Evolutionary conservation across 2,888 invertebrate genomes (phyloP), one percentile per base, ranked within the genome.

Genomic region (Mimumesa dahlbomi): DNA sequence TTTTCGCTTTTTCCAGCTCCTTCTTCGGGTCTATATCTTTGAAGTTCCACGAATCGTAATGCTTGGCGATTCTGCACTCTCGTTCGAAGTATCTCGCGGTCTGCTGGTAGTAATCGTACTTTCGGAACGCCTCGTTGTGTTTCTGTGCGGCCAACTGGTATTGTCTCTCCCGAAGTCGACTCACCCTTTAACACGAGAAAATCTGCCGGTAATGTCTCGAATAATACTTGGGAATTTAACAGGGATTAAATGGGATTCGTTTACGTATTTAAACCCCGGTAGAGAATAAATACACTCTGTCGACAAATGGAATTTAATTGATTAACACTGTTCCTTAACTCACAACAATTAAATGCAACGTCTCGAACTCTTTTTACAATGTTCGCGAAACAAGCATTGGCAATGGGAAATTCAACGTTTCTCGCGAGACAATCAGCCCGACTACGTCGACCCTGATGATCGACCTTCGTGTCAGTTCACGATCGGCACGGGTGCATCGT

Each of bases 71-170:
- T 54, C 62, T 81, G 45, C 77, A 77, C 61, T 87, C 84, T 2
- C 85, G 83, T 50, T 87, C 85, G 54, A 87, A 88, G 72, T 88
- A 89, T 48, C 62, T 80, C 1, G 88, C 87, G 4, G 84, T 84
- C 59, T 82, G 79, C 31, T 75, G 77, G 63, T 87, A 84, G 54
- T 82, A 80, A 53, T 85, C 81, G 45, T 81, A 73, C 75, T 81
- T 85, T n/a, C 75, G 67, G 22, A 62, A 67, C 2, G 79, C 82
- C 53, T 85, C 84, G 81, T 87, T 86, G 34, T 85, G 84, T 66
- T 82, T 85, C 52, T 87, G 87, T 1, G 87, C 88, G n/a, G 83
- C 83, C 25, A 82, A 68, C 69, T 88, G 89, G 71, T 89, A 86
- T 53, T 85, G 84, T 54, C 73, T 82, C 75, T 88, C 88, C 5